Evolutionary conservation across 2,888 invertebrate genomes (phyloP).

Genomic region (Anorthoa munda): DNA sequence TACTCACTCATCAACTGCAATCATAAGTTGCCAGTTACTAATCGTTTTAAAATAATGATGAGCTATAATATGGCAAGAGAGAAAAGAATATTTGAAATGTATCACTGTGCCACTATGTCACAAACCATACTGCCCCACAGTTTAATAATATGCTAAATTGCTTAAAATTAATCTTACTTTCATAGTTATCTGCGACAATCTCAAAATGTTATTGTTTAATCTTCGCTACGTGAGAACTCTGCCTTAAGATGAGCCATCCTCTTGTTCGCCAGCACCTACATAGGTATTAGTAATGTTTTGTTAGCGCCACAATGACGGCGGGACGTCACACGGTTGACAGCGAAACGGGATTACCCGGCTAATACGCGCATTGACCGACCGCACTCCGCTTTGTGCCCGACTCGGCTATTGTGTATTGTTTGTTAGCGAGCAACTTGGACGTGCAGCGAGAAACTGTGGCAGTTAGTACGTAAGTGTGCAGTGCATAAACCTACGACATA

Average conservation of each 20-base stretch:
- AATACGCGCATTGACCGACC: constrained; percentile 49
- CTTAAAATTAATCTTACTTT: not conserved
- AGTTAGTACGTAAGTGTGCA: constrained; percentile 3
- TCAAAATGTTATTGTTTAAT: not conserved
- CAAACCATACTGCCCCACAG: not conserved
- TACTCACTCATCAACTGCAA: not conserved
- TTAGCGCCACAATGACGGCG: constrained; percentile 43
- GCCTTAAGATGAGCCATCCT: constrained; percentile 5
- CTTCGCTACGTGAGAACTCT: not conserved
- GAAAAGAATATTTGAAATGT: not conserved
- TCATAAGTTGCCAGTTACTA: not conserved
- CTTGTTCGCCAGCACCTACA: constrained; percentile 12
- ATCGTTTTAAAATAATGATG: too few species aligned
- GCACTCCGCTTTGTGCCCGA: constrained; percentile 21
- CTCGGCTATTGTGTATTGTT: constrained; percentile 50
- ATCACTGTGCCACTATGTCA: not conserved
- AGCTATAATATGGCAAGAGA: too few species aligned
- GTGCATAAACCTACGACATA: not conserved
- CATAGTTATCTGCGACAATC: not conserved
- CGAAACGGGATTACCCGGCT: constrained; percentile 51
- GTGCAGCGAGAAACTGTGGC: not conserved
- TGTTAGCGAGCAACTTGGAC: constrained; percentile 24
- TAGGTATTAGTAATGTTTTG: constrained; percentile 38
- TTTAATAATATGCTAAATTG: not conserved
- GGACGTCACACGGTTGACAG: constrained; percentile 35